phyloP scores from a whole-genome alignment of 2,888 invertebrate genomes.

The Liodrosophila aerea region DNA sequence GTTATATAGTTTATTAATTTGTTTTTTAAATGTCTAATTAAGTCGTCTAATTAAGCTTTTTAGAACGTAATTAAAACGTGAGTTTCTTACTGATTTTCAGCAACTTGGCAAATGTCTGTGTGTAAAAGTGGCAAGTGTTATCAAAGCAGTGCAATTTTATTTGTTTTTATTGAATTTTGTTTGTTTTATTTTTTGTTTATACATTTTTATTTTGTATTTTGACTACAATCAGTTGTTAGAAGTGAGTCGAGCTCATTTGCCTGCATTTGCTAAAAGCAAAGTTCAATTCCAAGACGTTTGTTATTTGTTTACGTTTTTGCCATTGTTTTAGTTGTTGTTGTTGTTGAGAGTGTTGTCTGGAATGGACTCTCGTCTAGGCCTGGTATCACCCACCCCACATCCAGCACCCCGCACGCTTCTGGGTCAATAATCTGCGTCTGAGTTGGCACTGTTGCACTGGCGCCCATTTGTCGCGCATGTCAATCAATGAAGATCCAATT shows the following conservation, averaged over 20 bases:
- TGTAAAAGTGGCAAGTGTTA: too few relatives aligned
- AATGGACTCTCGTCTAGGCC: slow-evolving; percentile 67
- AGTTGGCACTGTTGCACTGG: slow-evolving; percentile 51
- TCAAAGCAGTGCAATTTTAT: too few relatives aligned
- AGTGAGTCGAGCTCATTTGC: not conserved
- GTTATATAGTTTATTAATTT: too few relatives aligned
- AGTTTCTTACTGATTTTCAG: too few relatives aligned
- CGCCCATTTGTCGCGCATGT: slow-evolving; percentile 68
- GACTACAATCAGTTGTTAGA: not conserved
- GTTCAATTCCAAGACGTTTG: slow-evolving; percentile 39
- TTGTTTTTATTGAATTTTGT: too few relatives aligned
- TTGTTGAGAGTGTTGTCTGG: slow-evolving; percentile 30
- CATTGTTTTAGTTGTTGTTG: slow-evolving; percentile 11
- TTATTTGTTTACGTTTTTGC: slow-evolving; percentile 49
- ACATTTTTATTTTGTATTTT: not conserved
- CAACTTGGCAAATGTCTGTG: too few relatives aligned
- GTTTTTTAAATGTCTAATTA: too few relatives aligned
- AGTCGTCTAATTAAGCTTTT: too few relatives aligned
- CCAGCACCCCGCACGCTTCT: slow-evolving; percentile 56
- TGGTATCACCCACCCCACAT: slow-evolving; percentile 40
- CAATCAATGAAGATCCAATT: slow-evolving; percentile 78
- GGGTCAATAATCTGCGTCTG: slow-evolving; percentile 73
- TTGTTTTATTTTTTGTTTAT: too few relatives aligned
- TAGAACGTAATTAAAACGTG: too few relatives aligned
- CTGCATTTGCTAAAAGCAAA: slow-evolving; percentile 31